Evolutionary conservation across 2,888 invertebrate species (phyloP).

Genomic region (Ophion obscuratus): DNA sequence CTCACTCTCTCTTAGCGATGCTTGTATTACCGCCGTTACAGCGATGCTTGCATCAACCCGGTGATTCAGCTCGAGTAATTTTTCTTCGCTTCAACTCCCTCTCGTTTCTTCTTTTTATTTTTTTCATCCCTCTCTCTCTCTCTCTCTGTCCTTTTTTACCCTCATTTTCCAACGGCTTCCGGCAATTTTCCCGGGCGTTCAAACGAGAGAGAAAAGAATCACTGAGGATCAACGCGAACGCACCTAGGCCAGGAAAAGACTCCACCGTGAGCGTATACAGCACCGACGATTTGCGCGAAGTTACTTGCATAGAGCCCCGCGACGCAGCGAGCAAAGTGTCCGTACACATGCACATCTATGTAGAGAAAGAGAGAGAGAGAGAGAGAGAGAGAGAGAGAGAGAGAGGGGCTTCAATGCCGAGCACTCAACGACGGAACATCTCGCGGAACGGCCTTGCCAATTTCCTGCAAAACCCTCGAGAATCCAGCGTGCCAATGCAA

Average conservation of each 20-base stretch:
- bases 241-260: conserved; percentile 20
- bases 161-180: conserved; percentile 62
- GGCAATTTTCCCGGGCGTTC: conserved; percentile 62
- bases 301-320: conserved; percentile 9
- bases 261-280: conserved; percentile 14
- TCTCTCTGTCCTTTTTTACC: conserved; percentile 4
- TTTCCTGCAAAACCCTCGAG: conserved; percentile 52
- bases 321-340: conserved; percentile 17
- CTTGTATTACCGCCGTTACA: conserved; percentile 5
- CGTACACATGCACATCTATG: conserved; percentile 21
- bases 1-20: not conserved
- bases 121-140: conserved; percentile 8
- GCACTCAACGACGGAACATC: conserved; percentile 42
- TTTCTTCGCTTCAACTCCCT: conserved; percentile 35
- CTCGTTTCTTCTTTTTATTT: conserved; percentile 11
- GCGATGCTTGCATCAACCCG: conserved; percentile 55
- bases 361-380: not conserved
- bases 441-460: conserved; percentile 64
- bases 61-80: conserved; percentile 58
- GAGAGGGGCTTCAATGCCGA: not conserved
- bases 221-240: conserved; percentile 25
- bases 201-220: conserved; percentile 44
- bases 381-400: too few species aligned
- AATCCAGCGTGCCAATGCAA: not conserved
- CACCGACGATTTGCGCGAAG: conserved; percentile 41